These are phyloP conservation scores for crab-eating macaque (Macaca fascicularis) DNA, from an alignment of 2,113 vertebrate genomes.

Conservation along the genomic window DNA sequence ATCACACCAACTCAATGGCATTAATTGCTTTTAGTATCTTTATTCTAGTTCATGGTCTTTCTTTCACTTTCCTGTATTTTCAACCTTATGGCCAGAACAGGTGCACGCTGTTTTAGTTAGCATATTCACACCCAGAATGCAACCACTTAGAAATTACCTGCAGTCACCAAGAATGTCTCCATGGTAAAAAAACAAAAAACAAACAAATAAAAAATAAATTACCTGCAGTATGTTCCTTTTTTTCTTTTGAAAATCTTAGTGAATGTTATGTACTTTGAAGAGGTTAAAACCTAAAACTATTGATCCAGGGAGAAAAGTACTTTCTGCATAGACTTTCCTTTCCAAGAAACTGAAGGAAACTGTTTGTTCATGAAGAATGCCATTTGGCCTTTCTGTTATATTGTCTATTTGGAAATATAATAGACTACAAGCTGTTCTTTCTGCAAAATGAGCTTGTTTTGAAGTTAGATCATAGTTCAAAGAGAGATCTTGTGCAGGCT, in stretches of 20 bases:
- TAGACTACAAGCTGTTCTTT: constrained; percentile 39
- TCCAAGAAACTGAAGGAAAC: constrained; percentile 25
- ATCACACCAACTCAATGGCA: background rate
- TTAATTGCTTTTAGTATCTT: background rate
- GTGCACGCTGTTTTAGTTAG: background rate
- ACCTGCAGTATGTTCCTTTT: background rate
- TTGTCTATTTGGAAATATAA: background rate
- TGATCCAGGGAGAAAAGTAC: constrained; percentile 33
- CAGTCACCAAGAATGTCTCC: too few species aligned
- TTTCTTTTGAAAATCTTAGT: constrained; percentile 25
- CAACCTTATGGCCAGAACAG: background rate
- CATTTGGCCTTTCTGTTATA: constrained; percentile 40
- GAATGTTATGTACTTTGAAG: constrained; percentile 42
- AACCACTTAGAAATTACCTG: background rate
- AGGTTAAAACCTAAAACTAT: constrained; percentile 53
- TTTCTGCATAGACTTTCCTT: constrained; percentile 6
- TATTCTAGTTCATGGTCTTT: background rate
- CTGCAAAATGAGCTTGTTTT: constrained; percentile 25
- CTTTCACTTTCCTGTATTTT: background rate
- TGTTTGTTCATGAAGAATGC: constrained; percentile 57
- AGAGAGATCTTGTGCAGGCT: background rate
- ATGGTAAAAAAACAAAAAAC: too few species aligned
- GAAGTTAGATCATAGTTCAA: background rate
- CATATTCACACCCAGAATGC: background rate
- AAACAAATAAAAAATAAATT: too few species aligned